Evolutionary conservation across 1,140 invertebrate species (phyloP).

Genomic region (Neodiprion virginianus): DNA sequence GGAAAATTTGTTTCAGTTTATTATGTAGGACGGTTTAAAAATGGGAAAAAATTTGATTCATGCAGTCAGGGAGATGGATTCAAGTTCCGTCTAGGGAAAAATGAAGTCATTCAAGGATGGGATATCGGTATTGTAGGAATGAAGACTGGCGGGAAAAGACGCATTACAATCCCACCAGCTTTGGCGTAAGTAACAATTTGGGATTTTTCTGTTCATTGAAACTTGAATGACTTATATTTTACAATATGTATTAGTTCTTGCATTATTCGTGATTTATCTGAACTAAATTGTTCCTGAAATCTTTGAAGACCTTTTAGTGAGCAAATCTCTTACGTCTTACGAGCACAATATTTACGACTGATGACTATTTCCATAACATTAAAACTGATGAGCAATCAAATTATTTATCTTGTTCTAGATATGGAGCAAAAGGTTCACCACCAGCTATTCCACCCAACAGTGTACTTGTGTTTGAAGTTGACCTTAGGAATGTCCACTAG

Average conservation of each 20-base stretch:
- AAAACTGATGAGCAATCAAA: background rate
- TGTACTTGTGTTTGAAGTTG: conserved; percentile 86
- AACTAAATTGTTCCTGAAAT: background rate
- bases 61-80: conserved; percentile 78
- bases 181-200: conserved; percentile 74
- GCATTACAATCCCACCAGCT: conserved; percentile 81
- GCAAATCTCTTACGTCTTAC: too few species aligned
- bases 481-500: conserved; percentile 83
- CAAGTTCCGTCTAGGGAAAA: conserved; percentile 82
- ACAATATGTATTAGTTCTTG: background rate
- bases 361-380: too few species aligned
- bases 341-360: too few species aligned
- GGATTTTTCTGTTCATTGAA: conserved; percentile 21
- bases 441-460: conserved; percentile 86
- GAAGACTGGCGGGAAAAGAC: conserved; percentile 92
- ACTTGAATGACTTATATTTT: conserved; percentile 3
- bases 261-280: conserved; percentile 6
- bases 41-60: conserved; percentile 84
- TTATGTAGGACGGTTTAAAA: conserved; percentile 80
- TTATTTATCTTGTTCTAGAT: conserved; percentile 65
- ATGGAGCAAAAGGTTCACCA: conserved; percentile 80
- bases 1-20: conserved; percentile 81
- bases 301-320: too few species aligned
- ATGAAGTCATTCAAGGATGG: conserved; percentile 93
- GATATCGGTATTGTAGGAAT: conserved; percentile 86